phyloP scores from a whole-genome alignment of 2,113 vertebrate species.

The Heliornis fulica region DNA sequence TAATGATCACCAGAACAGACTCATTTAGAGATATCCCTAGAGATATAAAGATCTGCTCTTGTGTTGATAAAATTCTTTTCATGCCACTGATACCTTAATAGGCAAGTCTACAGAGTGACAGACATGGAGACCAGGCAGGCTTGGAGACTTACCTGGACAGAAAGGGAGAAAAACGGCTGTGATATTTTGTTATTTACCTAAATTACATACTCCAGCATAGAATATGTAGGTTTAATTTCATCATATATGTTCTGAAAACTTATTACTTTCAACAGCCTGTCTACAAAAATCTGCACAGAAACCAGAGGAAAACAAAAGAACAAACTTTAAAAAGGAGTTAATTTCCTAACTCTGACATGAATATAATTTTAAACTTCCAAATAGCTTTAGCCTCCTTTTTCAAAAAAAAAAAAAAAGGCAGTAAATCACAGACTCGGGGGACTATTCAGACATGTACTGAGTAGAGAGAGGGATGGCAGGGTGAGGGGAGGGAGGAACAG shows the following conservation, averaged over 20 bases:
- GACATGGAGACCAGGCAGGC: not conserved
- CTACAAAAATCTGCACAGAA: not conserved
- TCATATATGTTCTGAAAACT: not conserved
- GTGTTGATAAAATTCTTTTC: slow-evolving; percentile 64
- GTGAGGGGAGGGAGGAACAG: slow-evolving; percentile 1
- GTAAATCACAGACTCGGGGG: slow-evolving; percentile 38
- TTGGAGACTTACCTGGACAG: not conserved
- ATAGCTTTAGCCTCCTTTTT: slow-evolving; percentile 23
- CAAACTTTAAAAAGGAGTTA: not conserved
- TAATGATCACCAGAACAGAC: slow-evolving; percentile 9
- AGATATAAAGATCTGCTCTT: not conserved
- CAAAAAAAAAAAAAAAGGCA: slow-evolving; percentile 7
- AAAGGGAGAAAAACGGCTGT: not conserved
- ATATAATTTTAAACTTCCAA: slow-evolving; percentile 40
- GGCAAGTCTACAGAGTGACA: not conserved
- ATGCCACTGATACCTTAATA: slow-evolving; percentile 20
- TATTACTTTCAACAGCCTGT: not conserved
- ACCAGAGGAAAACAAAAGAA: not conserved
- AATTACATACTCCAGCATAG: not conserved
- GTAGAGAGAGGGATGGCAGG: slow-evolving; percentile 10
- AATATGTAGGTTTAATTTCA: not conserved
- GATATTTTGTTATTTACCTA: not conserved
- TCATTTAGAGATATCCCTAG: slow-evolving; percentile 27
- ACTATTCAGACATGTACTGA: not conserved
- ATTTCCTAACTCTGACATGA: slow-evolving; percentile 15